phyloP scores from a whole-genome alignment of 92 coral and sea anemone species.

The Montipora capitata region DNA sequence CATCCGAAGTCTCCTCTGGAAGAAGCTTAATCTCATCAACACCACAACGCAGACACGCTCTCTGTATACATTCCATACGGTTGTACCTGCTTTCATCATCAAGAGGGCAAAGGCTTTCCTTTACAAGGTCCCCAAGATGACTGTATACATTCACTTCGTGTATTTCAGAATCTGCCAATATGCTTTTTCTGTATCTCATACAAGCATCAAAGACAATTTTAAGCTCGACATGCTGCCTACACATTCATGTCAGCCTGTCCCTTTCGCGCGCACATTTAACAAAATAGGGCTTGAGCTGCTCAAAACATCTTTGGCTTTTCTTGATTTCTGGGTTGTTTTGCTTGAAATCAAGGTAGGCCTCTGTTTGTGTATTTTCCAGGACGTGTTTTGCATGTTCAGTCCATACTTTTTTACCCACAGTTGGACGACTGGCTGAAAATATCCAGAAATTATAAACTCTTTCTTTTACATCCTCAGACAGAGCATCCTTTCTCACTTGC shows the following conservation, averaged over 20 bases:
- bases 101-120: background rate
- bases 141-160: background rate
- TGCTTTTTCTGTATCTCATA: conserved; percentile 25
- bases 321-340: conserved; percentile 29
- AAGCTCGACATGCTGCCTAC: conserved; percentile 39
- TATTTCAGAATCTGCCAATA: background rate
- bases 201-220: conserved; percentile 24
- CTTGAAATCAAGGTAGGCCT: conserved; percentile 25
- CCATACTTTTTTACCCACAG: background rate
- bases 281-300: conserved; percentile 49
- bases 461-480: conserved; percentile 7
- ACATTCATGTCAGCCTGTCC: conserved; percentile 47
- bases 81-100: background rate
- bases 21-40: conserved; percentile 6
- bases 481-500: background rate
- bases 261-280: conserved; percentile 24
- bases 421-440: conserved; percentile 16
- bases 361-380: conserved; percentile 7
- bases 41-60: conserved; percentile 29
- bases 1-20: conserved; percentile 37
- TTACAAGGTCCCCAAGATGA: background rate
- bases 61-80: conserved; percentile 7
- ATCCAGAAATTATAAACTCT: conserved; percentile 7
- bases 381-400: background rate
- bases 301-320: conserved; percentile 51